Base-by-base conservation (phyloP, 2,113 vertebrate species). In the Parotia lawesii region DNA sequence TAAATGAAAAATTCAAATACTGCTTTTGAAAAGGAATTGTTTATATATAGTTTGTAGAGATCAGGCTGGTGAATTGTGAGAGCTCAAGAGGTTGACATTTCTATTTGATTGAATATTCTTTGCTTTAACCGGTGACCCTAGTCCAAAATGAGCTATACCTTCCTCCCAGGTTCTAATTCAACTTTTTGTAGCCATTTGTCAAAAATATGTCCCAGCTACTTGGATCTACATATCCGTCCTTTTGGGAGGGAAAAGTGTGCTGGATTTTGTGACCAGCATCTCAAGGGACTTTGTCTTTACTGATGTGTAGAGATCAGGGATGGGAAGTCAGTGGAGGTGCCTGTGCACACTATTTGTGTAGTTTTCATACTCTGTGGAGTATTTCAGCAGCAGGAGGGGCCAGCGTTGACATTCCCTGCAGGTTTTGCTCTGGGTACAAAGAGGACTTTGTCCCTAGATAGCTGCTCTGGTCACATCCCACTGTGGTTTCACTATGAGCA, bases 271-370 rank as follows among this genome's bases (percentile, higher is more conserved):
- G 38, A 12, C 4, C 13, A 29, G 38, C 16, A 64, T 58, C 72
- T 77, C 11, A 35, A 66, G 38, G 47, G 33, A 12, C 56, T 72
- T 89, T 35, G 31, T 50, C 47, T 83, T 76, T 66, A 13, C 27
- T 10, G 27, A 15, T 45, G 22, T 23, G 27, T 42, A 51, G 60
- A 71, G 44, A 20, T 48, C 31, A 37, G 33, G 37, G 13, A 16
- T 0, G 12, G 57, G 64, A n/a, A 42, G 29, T 31, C 31, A 14
- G 0, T 8, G 33, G 69, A 56, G 60, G 13, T 3, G 15, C 40
- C n/a, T 90, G 51, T 53, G 45, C 21, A 15, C 16, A 11, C 17
- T 15, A 15, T 67, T 47, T 53, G 28, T 40, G 61, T 50, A 19
- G 29, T 75, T 33, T 40, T n/a, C n/a, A 8, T 40, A 25, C 11